These are phyloP conservation scores for Oryzaephilus surinamensis DNA, from an alignment of 1,140 invertebrate species.

Conservation along the genomic window DNA sequence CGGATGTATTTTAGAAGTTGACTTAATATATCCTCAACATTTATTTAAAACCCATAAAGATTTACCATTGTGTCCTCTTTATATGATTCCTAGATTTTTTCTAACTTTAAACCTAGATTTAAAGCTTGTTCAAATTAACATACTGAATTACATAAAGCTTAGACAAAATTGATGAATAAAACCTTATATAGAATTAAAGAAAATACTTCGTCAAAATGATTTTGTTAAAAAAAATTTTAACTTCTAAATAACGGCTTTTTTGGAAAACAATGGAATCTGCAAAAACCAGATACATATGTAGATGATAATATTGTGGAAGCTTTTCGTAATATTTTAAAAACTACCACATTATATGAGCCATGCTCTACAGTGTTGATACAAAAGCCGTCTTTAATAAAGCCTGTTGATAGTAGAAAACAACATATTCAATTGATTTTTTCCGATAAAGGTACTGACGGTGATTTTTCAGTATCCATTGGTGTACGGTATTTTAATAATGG, in stretches of 20 bases:
- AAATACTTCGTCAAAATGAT: conserved; percentile 6
- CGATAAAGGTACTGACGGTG: no score
- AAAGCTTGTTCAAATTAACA: no score
- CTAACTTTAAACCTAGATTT: no score
- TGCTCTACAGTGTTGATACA: no score
- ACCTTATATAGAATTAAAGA: conserved; percentile 11
- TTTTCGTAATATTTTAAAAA: no score
- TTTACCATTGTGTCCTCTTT: conserved; percentile 31
- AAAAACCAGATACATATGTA: conserved; percentile 15
- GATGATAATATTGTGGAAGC: conserved; percentile 14
- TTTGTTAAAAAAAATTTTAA: conserved; percentile 4
- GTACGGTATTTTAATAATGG: no score
- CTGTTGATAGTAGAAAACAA: no score
- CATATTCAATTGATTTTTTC: no score
- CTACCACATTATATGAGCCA: no score
- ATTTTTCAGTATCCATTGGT: no score
- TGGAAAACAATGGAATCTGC: conserved; percentile 14
- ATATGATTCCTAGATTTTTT: conserved; percentile 5
- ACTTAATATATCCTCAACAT: conserved; percentile 31
- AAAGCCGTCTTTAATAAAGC: no score
- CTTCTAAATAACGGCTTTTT: conserved; percentile 6
- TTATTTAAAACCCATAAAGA: conserved; percentile 42
- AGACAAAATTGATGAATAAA: conserved; percentile 9
- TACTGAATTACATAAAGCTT: no score
- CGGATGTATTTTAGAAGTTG: conserved; percentile 45